Evolutionary conservation across 2,113 vertebrate species (phyloP).

Genomic region (Coreoperca whiteheadi): DNA sequence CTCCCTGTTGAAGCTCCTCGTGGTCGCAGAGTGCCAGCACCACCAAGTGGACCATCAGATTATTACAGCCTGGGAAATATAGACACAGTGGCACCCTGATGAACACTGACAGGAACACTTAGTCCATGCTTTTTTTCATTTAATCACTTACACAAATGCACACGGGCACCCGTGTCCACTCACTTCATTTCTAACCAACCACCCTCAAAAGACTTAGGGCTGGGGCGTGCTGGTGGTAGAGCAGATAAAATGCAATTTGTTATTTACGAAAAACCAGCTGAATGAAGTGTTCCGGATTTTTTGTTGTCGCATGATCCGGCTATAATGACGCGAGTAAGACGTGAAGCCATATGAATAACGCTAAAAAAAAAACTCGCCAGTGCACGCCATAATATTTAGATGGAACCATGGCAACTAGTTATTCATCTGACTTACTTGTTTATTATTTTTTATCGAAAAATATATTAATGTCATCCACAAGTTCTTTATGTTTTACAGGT

Average conservation of each 20-base stretch:
- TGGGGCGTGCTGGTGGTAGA: background rate
- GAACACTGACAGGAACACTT: conserved; percentile 57
- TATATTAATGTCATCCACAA: background rate
- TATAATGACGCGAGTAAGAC: background rate
- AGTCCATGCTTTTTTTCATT: conserved; percentile 41
- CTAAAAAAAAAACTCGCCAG: background rate
- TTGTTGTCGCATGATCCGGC: background rate
- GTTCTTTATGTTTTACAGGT: background rate
- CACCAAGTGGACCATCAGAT: conserved; percentile 57
- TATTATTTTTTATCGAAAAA: background rate
- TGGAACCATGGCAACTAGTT: background rate
- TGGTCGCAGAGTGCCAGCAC: conserved; percentile 54
- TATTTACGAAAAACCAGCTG: conserved; percentile 5
- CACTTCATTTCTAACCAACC: conserved; percentile 23
- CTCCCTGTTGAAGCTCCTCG: background rate
- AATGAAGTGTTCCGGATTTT: background rate
- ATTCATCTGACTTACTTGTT: background rate
- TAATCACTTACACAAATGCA: conserved; percentile 45
- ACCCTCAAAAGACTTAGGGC: conserved; percentile 29
- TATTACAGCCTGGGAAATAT: conserved; percentile 8
- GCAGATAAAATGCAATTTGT: conserved; percentile 15
- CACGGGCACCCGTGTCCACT: conserved; percentile 29
- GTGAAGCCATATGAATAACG: conserved; percentile 22
- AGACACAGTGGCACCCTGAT: conserved; percentile 46
- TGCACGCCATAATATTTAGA: background rate